Evolutionary conservation across 2,888 invertebrate species (phyloP), one percentile per base, ranked within the genome.

Genomic region (Boloria selene): DNA sequence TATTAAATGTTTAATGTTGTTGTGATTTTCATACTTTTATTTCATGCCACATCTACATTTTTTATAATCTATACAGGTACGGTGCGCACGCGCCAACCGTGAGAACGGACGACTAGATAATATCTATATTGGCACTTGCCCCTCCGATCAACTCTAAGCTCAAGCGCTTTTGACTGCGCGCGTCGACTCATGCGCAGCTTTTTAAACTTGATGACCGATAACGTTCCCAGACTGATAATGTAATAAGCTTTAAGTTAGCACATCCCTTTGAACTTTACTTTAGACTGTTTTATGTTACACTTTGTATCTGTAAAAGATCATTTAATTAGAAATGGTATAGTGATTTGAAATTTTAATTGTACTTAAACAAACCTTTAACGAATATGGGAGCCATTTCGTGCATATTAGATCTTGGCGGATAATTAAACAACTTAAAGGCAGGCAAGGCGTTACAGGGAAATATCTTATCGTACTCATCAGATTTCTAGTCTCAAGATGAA

Each of bases 111-210:
- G 76, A 78, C 66, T 78, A 80, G 81, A 85, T 83, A 80, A 79
- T 74, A 81, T 83, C 79, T 71, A 74, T 70, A 78, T 83, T 83
- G 79, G 81, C 87, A 85, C 81, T 82, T 81, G 80, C 79, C 73
- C 75, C 76, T 77, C 77, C 79, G 76, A 45, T 56, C 73, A 76
- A 56, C 45, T 81, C 78, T 74, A 72, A 70, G 74, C 65, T 72
- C 64, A 68, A 70, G 70, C 69, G 69, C 74, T 74, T 76, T 80
- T 78, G 70, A 77, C 71, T 74, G 77, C 76, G 74, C 74, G 79
- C 62, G 60, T 60, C 52, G 26, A 63, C 64, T 67, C 66, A 63
- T 58, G 67, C 61, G 50, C 49, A 67, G 72, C 69, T 65, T 59
- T 71, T 68, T 58, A 65, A 63, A 62, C 42, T 53, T 26, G 42